Conservation (phyloP, 2,113 vertebrate genomes). For the Isichthys henryi region DNA sequence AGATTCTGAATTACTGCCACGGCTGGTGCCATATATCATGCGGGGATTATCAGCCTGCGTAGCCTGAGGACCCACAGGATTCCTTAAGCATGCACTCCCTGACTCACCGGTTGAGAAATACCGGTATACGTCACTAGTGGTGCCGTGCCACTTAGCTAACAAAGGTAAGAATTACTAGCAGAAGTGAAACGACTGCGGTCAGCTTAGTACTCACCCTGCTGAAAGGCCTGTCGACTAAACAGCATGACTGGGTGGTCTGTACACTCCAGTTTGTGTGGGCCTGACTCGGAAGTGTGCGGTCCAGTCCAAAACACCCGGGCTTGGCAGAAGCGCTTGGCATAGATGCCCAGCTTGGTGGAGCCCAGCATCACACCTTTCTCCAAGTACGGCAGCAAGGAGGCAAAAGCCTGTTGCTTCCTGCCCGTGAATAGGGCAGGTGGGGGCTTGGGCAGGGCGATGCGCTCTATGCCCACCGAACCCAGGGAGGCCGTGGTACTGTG, state of each 20-base stretch:
- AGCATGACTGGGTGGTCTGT: constrained; percentile 53
- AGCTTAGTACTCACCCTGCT: constrained; percentile 53
- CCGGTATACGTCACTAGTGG: background rate
- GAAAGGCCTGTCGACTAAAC: constrained; percentile 64
- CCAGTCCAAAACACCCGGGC: constrained; percentile 71
- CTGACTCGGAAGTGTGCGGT: constrained; percentile 39
- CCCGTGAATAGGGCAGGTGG: constrained; percentile 32
- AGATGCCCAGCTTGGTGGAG: constrained; percentile 62
- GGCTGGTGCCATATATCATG: background rate
- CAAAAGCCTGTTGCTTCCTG: constrained; percentile 37
- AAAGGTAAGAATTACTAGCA: background rate
- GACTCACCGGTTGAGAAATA: background rate
- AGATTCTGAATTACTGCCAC: background rate
- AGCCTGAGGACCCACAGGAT: too few relatives aligned
- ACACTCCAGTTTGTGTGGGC: constrained; percentile 61
- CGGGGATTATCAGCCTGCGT: background rate
- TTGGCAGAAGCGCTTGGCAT: constrained; percentile 61
- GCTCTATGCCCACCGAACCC: constrained; percentile 28
- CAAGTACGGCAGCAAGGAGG: constrained; percentile 62
- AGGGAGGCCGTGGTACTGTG: constrained; percentile 36
- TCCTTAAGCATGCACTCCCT: background rate
- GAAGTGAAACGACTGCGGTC: background rate
- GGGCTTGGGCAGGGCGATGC: constrained; percentile 50
- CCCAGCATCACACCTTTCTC: constrained; percentile 67
- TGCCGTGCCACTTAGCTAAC: background rate